Conservation (phyloP, 2,113 vertebrate genomes). For the Sylvilagus bachmani region DNA sequence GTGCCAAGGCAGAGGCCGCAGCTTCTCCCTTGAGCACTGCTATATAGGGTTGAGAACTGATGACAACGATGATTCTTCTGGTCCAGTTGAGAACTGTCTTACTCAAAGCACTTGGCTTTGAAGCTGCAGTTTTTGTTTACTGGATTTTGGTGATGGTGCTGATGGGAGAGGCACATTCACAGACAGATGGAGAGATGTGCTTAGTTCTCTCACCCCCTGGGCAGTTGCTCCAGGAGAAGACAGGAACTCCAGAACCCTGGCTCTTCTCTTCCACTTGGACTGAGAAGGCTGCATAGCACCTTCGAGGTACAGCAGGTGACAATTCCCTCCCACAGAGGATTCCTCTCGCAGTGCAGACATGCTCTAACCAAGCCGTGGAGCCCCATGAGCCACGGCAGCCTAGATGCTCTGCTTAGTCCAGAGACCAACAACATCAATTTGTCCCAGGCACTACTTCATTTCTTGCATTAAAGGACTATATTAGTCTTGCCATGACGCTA, state of each 20-base stretch:
- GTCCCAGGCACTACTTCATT: slow-evolving; percentile 52
- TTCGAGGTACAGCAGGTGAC: background rate
- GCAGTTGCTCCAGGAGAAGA: background rate
- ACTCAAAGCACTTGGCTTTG: background rate
- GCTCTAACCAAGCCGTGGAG: slow-evolving; percentile 23
- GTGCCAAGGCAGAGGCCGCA: background rate
- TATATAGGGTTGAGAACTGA: background rate
- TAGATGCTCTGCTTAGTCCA: slow-evolving; percentile 55
- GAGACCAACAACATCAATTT: slow-evolving; percentile 59
- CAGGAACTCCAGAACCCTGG: background rate
- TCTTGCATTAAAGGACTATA: slow-evolving; percentile 70
- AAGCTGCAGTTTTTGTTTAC: background rate
- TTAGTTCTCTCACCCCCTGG: background rate
- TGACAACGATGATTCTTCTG: background rate
- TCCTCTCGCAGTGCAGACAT: background rate
- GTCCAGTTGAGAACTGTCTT: background rate
- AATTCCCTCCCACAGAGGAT: background rate
- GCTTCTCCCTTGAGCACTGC: background rate
- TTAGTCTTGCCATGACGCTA: slow-evolving; percentile 65
- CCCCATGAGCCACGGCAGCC: background rate
- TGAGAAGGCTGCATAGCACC: background rate
- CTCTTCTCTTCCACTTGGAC: background rate
- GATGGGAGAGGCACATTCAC: background rate
- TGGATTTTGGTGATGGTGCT: background rate
- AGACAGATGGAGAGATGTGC: background rate